phyloP scores from a whole-genome alignment of 2,797 vertebrate species.

The Xerus rutilus region DNA sequence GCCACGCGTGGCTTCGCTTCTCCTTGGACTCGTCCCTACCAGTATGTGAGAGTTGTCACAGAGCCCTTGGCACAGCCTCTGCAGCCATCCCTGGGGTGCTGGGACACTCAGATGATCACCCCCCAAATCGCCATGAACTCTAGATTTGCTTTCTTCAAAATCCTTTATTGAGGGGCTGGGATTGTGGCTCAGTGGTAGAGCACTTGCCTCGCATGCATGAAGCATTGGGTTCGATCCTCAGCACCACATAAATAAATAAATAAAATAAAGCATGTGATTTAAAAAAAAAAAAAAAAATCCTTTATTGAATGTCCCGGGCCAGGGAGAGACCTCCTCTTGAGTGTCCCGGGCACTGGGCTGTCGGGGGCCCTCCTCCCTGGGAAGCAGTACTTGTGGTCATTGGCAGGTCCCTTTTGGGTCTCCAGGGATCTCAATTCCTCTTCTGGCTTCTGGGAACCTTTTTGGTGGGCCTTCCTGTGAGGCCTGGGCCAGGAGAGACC shows the following conservation, averaged over 20 bases:
- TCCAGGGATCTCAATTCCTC: not conserved
- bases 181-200: no score
- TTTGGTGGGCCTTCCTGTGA: not conserved
- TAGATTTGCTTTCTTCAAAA: not conserved
- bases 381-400: not conserved
- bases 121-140: not conserved
- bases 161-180: slow-evolving; percentile 40
- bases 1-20: not conserved
- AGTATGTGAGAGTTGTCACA: not conserved
- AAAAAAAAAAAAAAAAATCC: no score
- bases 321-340: no score
- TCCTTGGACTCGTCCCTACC: not conserved
- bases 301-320: not conserved
- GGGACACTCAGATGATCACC: not conserved
- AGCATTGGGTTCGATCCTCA: no score
- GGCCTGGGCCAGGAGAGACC: not conserved
- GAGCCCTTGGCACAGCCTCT: not conserved
- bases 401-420: not conserved
- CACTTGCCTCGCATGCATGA: no score
- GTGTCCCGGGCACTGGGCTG: no score
- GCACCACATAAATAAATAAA: no score
- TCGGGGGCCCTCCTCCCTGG: no score
- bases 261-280: no score
- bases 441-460: not conserved
- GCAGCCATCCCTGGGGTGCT: no score